phyloP scores from a whole-genome alignment of 2,888 invertebrate genomes.

The Pteria penguin region DNA sequence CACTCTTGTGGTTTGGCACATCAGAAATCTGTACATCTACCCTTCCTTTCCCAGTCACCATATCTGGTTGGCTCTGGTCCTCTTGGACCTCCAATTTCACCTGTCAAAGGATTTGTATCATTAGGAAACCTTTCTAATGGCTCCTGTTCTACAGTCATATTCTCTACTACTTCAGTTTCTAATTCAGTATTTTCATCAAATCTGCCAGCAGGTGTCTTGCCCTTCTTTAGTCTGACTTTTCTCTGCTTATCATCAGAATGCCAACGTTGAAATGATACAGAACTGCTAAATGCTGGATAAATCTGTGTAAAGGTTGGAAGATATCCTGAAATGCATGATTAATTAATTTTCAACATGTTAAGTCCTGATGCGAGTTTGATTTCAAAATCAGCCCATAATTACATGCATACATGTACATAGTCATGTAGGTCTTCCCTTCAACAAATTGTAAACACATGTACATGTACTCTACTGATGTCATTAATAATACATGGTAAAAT shows the following conservation, averaged over 20 bases:
- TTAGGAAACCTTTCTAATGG: slow-evolving; percentile 91
- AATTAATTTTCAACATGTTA: too few relatives aligned
- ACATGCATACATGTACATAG: background rate
- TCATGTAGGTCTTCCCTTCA: too few relatives aligned
- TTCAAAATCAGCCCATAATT: too few relatives aligned
- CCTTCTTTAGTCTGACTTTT: slow-evolving; percentile 80
- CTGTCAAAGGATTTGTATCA: slow-evolving; percentile 93
- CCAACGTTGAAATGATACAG: background rate
- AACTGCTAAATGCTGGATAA: background rate
- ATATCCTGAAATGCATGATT: background rate
- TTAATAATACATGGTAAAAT: too few relatives aligned
- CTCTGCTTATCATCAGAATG: slow-evolving; percentile 25
- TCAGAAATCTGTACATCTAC: slow-evolving; percentile 95
- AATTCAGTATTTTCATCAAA: slow-evolving; percentile 85
- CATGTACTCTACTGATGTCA: too few relatives aligned
- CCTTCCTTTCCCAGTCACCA: slow-evolving; percentile 99
- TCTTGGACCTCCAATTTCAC: slow-evolving; percentile 95
- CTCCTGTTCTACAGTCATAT: slow-evolving; percentile 90
- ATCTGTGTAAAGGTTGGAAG: background rate
- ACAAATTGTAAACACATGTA: too few relatives aligned
- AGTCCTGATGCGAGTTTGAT: too few relatives aligned
- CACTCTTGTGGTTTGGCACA: too few relatives aligned
- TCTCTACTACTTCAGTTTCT: slow-evolving; percentile 82
- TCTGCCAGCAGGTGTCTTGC: slow-evolving; percentile 84
- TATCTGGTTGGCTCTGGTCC: slow-evolving; percentile 99